Evolutionary conservation across 2,888 invertebrate genomes (phyloP).

Genomic region (Cerastoderma edule): DNA sequence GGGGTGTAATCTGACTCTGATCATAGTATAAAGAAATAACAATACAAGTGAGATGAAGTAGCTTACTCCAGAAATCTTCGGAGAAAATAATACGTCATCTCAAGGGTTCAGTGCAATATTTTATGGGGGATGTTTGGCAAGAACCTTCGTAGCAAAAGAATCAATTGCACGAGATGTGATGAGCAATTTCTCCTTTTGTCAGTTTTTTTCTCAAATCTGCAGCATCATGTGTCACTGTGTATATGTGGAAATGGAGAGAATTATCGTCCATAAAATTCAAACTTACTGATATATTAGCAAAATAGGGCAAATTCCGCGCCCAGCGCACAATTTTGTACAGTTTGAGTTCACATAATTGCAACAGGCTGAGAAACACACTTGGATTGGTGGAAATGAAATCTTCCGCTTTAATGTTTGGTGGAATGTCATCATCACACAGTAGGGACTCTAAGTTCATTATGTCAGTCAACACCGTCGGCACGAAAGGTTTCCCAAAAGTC

Average conservation of each 20-base stretch:
- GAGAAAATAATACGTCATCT: no score
- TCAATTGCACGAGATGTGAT: no score
- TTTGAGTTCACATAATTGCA: slow-evolving; percentile 91
- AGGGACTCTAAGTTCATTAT: slow-evolving; percentile 81
- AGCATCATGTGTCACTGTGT: not conserved
- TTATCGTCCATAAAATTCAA: not conserved
- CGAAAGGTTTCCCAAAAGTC: slow-evolving; percentile 52
- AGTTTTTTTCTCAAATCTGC: no score
- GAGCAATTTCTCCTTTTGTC: no score
- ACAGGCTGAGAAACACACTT: slow-evolving; percentile 75
- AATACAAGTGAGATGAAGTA: no score
- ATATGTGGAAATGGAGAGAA: not conserved
- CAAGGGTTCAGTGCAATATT: no score
- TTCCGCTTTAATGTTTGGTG: slow-evolving; percentile 68
- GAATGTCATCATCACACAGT: slow-evolving; percentile 79
- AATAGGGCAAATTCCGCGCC: slow-evolving; percentile 98
- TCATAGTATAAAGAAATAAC: no score
- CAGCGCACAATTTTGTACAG: slow-evolving; percentile 99
- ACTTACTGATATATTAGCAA: slow-evolving; percentile 96
- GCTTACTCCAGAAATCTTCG: no score
- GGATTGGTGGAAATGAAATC: slow-evolving; percentile 70
- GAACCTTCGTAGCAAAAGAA: no score
- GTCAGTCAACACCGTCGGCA: slow-evolving; percentile 79
- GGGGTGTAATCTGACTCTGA: no score
- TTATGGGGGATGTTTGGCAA: no score